Conservation (phyloP, 2,797 vertebrate genomes). For the Lepus townsendii region DNA sequence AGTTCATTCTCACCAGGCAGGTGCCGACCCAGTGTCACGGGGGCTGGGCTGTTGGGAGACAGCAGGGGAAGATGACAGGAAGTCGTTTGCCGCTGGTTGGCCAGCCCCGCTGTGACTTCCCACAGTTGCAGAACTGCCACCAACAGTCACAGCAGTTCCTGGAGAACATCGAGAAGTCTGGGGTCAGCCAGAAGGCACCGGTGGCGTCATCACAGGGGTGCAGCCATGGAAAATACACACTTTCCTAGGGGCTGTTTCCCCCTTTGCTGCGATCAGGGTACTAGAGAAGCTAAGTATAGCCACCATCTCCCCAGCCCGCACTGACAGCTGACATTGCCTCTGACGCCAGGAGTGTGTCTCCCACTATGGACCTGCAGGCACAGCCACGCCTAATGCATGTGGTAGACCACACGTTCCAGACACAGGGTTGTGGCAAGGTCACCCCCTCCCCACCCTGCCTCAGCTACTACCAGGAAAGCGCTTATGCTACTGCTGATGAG, state of each 20-base stretch:
- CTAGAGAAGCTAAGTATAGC: conserved; percentile 78
- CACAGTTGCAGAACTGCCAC: conserved; percentile 44
- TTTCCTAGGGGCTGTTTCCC: conserved; percentile 70
- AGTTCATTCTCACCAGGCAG: conserved; percentile 25
- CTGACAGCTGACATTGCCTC: background rate
- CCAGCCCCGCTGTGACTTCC: conserved; percentile 6
- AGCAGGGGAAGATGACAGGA: conserved; percentile 64
- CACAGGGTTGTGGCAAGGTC: background rate
- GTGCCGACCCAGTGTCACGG: background rate
- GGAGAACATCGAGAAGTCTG: background rate
- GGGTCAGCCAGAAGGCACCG: conserved; percentile 69
- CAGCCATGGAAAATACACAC: conserved; percentile 71
- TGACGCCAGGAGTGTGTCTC: background rate
- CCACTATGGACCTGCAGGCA: background rate
- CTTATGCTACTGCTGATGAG: background rate
- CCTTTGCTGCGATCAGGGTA: conserved; percentile 49
- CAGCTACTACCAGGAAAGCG: background rate
- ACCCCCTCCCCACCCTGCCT: background rate
- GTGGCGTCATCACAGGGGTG: background rate
- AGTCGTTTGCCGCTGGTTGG: conserved; percentile 72
- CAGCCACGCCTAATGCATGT: background rate
- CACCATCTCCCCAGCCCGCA: background rate
- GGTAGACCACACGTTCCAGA: background rate
- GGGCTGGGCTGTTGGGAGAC: background rate
- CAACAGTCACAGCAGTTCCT: conserved; percentile 65